phyloP scores from a whole-genome alignment of 1,140 invertebrate species.

The Orius insidiosus region DNA sequence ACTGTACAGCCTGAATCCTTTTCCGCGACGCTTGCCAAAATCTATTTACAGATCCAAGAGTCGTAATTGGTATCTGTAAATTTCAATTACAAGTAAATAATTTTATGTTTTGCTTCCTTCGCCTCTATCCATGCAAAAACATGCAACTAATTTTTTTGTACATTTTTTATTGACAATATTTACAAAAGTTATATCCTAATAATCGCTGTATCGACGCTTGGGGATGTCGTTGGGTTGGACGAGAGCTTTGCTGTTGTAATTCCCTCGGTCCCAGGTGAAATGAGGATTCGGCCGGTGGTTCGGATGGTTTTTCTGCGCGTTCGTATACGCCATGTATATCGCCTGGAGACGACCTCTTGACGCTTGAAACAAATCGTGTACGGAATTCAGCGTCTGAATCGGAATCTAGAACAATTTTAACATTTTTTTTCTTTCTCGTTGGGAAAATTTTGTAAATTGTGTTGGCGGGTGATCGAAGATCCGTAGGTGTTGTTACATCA shows the following conservation, averaged over 20 bases:
- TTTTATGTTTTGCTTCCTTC: too few species aligned
- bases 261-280: neutral
- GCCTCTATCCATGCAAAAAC: too few species aligned
- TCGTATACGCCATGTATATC: too few species aligned
- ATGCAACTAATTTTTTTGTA: neutral
- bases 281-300: conserved; percentile 1
- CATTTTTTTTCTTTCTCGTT: neutral
- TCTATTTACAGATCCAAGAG: too few species aligned
- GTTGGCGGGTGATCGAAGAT: neutral
- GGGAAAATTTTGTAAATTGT: neutral
- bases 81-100: too few species aligned
- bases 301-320: neutral
- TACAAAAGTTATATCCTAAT: too few species aligned
- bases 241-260: conserved; percentile 5
- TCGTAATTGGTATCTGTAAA: too few species aligned
- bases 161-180: neutral
- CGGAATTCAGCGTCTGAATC: neutral
- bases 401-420: conserved; percentile 1
- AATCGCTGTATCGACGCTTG: too few species aligned
- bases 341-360: neutral
- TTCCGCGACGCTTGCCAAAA: too few species aligned
- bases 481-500: too few species aligned
- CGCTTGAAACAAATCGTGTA: neutral
- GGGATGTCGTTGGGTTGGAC: neutral
- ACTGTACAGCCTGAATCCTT: too few species aligned